Conservation (phyloP, 2,113 vertebrate genomes). For the Psammodynastes pulverulentus region DNA sequence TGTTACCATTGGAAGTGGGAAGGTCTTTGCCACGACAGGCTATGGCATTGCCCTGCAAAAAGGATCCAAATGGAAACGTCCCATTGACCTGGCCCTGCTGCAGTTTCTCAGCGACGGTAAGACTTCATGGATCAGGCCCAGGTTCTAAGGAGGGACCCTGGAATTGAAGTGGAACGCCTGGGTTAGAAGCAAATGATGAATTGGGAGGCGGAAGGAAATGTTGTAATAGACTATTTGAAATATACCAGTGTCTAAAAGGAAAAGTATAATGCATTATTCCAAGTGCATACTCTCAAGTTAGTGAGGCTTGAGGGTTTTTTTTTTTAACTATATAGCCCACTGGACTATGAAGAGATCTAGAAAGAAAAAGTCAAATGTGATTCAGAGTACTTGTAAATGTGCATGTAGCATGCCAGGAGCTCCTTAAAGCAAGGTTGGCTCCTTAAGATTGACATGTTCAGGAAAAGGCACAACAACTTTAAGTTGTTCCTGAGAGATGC, state of each 20-base stretch:
- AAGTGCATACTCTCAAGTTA: not conserved
- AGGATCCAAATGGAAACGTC: constrained; percentile 90
- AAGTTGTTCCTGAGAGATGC: not conserved
- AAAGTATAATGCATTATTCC: not conserved
- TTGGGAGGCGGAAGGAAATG: not conserved
- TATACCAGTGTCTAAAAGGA: not conserved
- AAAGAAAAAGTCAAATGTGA: not conserved
- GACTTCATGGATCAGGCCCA: constrained; percentile 14
- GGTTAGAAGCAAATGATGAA: not conserved
- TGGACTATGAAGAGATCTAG: not conserved
- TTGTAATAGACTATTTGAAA: not conserved
- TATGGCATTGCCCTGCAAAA: constrained; percentile 92
- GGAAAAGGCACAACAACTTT: not conserved
- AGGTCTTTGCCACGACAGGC: constrained; percentile 92
- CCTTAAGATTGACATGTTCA: not conserved
- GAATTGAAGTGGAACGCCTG: not conserved
- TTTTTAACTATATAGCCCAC: not conserved
- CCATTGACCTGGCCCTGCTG: constrained; percentile 87
- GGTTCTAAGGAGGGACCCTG: not conserved
- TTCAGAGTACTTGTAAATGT: not conserved
- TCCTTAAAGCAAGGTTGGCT: not conserved
- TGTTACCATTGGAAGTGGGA: constrained; percentile 91
- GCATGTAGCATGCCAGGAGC: not conserved
- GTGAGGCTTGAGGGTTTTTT: not conserved
- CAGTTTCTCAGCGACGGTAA: constrained; percentile 93